Conservation (phyloP, 2,888 invertebrate species). For the Polyploca ridens region DNA sequence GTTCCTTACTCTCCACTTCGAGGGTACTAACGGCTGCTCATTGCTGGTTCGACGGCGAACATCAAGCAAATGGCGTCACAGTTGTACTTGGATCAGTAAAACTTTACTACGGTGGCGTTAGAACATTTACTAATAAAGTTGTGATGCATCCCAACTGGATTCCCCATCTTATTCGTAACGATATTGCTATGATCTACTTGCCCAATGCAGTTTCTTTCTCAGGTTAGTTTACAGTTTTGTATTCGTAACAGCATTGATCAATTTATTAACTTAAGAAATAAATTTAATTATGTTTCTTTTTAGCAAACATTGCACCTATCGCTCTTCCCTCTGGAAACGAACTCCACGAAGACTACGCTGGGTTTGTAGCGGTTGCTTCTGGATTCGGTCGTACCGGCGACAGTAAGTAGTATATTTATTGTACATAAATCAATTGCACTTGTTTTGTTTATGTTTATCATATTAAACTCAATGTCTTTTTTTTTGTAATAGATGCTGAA, state of each 20-base stretch:
- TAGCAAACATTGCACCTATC: constrained; percentile 44
- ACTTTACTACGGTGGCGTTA: constrained; percentile 34
- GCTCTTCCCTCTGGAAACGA: constrained; percentile 38
- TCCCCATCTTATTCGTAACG: constrained; percentile 29
- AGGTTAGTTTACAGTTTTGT: constrained; percentile 17
- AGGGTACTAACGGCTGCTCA: constrained; percentile 38
- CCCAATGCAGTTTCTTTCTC: constrained; percentile 20
- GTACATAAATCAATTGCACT: too few species aligned
- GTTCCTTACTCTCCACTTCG: constrained; percentile 24
- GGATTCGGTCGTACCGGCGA: constrained; percentile 44
- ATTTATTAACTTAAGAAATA: too few species aligned
- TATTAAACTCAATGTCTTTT: background rate
- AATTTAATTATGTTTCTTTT: constrained; percentile 14
- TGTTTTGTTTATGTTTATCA: too few species aligned
- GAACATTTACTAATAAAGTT: constrained; percentile 25
- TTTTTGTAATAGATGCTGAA: constrained; percentile 22
- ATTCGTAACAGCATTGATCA: background rate
- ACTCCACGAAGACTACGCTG: constrained; percentile 32
- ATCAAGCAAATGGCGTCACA: constrained; percentile 29
- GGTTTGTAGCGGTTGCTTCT: constrained; percentile 38
- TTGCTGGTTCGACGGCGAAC: constrained; percentile 34
- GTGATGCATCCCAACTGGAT: constrained; percentile 32
- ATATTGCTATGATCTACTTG: constrained; percentile 39
- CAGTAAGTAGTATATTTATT: constrained; percentile 27
- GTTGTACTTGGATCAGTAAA: constrained; percentile 36